phyloP scores from a whole-genome alignment of 2,113 vertebrate species.

The Cariama cristata region DNA sequence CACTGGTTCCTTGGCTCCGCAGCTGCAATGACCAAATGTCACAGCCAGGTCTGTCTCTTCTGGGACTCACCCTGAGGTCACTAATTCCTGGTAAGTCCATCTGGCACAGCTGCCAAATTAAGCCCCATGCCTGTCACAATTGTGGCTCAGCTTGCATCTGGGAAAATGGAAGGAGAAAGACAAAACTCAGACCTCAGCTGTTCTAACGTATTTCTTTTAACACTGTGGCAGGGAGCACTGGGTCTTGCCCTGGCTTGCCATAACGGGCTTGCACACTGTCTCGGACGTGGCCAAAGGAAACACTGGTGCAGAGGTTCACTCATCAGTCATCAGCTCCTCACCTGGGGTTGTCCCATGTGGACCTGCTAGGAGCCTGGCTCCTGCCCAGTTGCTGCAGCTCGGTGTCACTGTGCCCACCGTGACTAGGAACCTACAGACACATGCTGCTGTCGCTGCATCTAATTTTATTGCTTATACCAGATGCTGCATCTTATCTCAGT shows the following conservation, averaged over 20 bases:
- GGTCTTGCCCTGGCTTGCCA: neutral
- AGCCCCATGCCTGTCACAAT: neutral
- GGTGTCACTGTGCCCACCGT: neutral
- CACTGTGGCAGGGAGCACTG: neutral
- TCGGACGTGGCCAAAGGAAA: neutral
- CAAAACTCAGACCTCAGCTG: neutral
- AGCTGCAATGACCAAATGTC: neutral
- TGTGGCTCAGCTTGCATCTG: neutral
- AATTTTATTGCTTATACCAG: neutral
- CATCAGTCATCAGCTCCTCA: neutral
- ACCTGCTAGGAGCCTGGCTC: neutral
- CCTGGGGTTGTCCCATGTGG: neutral
- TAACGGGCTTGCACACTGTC: fast-evolving
- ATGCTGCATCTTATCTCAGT: neutral
- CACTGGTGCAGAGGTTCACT: fast-evolving
- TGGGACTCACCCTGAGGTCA: neutral
- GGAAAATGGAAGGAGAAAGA: neutral
- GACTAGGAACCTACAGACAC: neutral
- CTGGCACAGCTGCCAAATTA: neutral
- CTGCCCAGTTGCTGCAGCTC: neutral
- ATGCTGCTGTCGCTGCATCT: neutral
- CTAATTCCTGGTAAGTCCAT: fast-evolving
- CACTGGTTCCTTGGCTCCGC: neutral
- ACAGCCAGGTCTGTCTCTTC: neutral
- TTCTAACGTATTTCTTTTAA: fast-evolving